These are phyloP conservation scores for Pseudococcus longispinus DNA, from an alignment of 2,888 invertebrate species.

Conservation along the genomic window DNA sequence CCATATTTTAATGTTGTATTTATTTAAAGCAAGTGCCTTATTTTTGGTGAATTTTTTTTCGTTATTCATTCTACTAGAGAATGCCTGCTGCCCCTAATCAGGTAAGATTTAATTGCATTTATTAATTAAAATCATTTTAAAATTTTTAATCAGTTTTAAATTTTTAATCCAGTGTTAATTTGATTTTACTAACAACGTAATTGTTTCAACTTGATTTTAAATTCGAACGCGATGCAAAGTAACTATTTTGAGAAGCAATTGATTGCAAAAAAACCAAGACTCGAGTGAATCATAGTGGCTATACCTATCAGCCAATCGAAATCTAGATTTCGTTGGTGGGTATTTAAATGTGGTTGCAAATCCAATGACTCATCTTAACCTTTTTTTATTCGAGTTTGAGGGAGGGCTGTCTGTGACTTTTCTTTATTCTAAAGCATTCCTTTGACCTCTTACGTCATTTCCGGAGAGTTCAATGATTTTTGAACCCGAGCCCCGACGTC, in stretches of 20 bases:
- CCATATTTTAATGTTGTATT: not conserved
- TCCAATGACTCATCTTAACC: not conserved
- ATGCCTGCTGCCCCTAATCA: slow-evolving; percentile 42
- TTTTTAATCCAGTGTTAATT: not conserved
- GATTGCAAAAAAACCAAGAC: not conserved
- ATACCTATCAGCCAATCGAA: not conserved
- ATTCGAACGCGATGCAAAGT: not conserved
- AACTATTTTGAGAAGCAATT: slow-evolving; percentile 27
- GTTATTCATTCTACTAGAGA: slow-evolving; percentile 9
- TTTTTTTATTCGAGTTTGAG: not conserved
- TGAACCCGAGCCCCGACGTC: not conserved
- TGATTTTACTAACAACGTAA: not conserved
- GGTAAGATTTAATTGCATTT: slow-evolving; percentile 30
- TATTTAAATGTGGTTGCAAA: slow-evolving; percentile 12
- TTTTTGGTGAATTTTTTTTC: not conserved
- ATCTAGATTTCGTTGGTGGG: not conserved
- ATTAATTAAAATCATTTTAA: not conserved
- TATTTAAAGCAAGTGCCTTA: slow-evolving; percentile 4
- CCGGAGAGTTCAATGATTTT: slow-evolving; percentile 14
- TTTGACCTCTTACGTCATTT: slow-evolving; percentile 46
- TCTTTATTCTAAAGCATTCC: slow-evolving; percentile 9
- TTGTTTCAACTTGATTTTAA: not conserved
- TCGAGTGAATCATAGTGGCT: not conserved
- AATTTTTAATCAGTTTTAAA: not conserved
- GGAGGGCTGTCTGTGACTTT: not conserved